Evolutionary conservation across 2,888 invertebrate species (phyloP), one percentile per base, ranked within the genome.

Genomic region (Heliconius aoede): DNA sequence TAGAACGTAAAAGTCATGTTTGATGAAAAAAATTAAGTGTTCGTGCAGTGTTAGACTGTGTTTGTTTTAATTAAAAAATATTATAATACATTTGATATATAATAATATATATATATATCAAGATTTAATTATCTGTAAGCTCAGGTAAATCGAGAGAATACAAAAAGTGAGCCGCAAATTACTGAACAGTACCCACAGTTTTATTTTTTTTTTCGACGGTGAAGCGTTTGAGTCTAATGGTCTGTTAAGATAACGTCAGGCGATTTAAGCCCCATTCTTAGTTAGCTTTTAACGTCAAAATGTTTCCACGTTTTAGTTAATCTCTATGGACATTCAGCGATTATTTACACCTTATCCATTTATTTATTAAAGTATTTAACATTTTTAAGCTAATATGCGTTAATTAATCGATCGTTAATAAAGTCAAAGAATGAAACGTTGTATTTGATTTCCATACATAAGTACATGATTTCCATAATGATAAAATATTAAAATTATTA

Each of bases 171-270:
- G 81, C 83, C 81, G 81, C 82, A 78, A 81, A 81, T 80, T 76
- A 79, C 79, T 81, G 84, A 79, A 83, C 83, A 82, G 83, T 84
- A 85, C 85, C 84, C 80, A 83, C 83, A 85, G 84, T 85, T 86
- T 86, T 83, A 84, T 84, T 89, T 87, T 87, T 90, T 90, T 85
- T 87, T 89, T 86, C 83, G 82, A 81, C 82, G 85, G 85, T 85
- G 84, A 86, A 88, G 86, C 86, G 85, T 87, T 86, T 85, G 85
- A 86, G 87, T 86, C 86, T 89, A 91, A 92, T 90, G 89, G 90
- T 86, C 88, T 87, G 89, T 91, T 89, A 88, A 90, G 92, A 91
- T 91, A 91, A 88, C 86, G 85, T 86, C 85, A 85, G 86, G 86
- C 81, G 82, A 84, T 84, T 83, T 82, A 80, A 81, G 81, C 81